These are phyloP conservation scores for Argyrosomus japonicus DNA, from an alignment of 2,113 vertebrate genomes.

Conservation along the genomic window DNA sequence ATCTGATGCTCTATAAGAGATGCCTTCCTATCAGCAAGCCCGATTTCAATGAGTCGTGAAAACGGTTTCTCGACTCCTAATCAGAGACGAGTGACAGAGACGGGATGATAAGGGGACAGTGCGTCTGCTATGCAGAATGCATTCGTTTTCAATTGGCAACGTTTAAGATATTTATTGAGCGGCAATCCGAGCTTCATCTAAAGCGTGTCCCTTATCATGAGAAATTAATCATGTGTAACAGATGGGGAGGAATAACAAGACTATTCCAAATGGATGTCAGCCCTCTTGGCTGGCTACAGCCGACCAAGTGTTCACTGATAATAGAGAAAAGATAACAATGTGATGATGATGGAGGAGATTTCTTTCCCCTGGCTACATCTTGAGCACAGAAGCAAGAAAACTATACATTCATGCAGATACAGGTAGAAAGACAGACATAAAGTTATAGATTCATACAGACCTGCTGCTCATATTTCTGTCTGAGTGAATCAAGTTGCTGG, in stretches of 20 bases:
- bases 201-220: constrained; percentile 64
- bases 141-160: constrained; percentile 62
- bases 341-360: constrained; percentile 17
- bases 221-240: constrained; percentile 64
- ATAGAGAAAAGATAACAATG: constrained; percentile 33
- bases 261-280: constrained; percentile 45
- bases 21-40: constrained; percentile 47
- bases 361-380: neutral
- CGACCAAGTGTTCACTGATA: constrained; percentile 33
- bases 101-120: constrained; percentile 51
- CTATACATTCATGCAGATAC: constrained; percentile 1
- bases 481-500: constrained; percentile 88
- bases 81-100: constrained; percentile 51
- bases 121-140: constrained; percentile 53
- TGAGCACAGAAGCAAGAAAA: neutral
- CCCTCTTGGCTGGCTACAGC: constrained; percentile 18
- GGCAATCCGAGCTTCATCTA: constrained; percentile 60
- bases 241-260: constrained; percentile 64
- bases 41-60: constrained; percentile 63
- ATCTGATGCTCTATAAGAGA: constrained; percentile 35
- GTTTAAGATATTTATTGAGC: constrained; percentile 61
- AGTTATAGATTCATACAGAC: constrained; percentile 78
- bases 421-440: constrained; percentile 15
- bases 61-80: constrained; percentile 62
- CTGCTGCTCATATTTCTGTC: constrained; percentile 90